phyloP scores from a whole-genome alignment of 1,140 invertebrate species.

The Eriosoma lanigerum region DNA sequence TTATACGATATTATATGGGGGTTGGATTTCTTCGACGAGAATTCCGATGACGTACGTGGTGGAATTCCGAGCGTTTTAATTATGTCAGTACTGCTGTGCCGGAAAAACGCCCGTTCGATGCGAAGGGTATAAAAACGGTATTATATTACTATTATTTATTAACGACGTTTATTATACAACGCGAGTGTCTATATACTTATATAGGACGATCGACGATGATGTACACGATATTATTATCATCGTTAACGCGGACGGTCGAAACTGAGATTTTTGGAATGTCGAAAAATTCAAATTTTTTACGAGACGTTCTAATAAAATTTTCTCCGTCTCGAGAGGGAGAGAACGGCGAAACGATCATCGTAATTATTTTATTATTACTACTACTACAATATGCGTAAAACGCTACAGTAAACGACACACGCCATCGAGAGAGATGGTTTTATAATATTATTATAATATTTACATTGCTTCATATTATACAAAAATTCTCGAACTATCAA shows the following conservation, averaged over 20 bases:
- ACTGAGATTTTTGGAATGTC: constrained; percentile 30
- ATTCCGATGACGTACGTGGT: constrained; percentile 30
- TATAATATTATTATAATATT: background rate
- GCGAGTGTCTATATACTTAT: no score
- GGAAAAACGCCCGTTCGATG: background rate
- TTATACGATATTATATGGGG: background rate
- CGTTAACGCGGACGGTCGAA: background rate
- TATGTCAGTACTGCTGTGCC: background rate
- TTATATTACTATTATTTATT: constrained; percentile 28
- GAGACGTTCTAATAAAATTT: constrained; percentile 8
- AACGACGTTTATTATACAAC: background rate
- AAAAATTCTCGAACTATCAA: constrained; percentile 3
- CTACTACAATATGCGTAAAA: no score
- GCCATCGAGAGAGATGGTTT: no score
- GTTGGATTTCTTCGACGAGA: constrained; percentile 19
- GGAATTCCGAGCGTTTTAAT: constrained; percentile 38
- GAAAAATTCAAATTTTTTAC: constrained; percentile 17
- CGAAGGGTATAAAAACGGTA: constrained; percentile 25
- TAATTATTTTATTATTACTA: constrained; percentile 3
- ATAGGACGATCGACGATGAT: background rate
- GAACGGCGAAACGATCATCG: background rate
- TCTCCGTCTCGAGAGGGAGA: background rate
- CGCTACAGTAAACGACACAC: no score
- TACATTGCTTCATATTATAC: background rate
- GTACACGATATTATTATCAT: background rate